phyloP scores from a whole-genome alignment of 2,797 vertebrate species.

The Ctenopoma kingsleyae region DNA sequence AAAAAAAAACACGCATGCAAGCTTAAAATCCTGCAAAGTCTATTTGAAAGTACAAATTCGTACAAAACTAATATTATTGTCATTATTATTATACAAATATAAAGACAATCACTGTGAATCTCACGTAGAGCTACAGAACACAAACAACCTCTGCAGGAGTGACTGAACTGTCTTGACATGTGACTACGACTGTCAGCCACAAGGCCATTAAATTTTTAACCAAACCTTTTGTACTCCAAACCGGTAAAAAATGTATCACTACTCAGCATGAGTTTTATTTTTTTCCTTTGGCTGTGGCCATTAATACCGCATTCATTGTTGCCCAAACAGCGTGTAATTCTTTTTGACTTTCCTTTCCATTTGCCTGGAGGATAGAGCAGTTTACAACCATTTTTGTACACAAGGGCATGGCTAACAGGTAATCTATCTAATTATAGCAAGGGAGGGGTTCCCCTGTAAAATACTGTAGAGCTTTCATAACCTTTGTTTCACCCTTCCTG shows the following conservation, averaged over 20 bases:
- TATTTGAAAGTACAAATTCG: background rate
- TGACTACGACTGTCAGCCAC: conserved; percentile 83
- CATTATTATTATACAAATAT: conserved; percentile 12
- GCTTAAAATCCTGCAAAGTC: background rate
- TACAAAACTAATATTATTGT: background rate
- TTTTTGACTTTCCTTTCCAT: conserved; percentile 93
- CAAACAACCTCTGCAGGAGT: conserved; percentile 35
- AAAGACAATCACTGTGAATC: conserved; percentile 3
- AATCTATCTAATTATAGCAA: conserved; percentile 98
- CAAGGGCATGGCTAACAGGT: conserved; percentile 94
- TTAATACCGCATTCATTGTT: conserved; percentile 87
- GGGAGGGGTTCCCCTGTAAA: conserved; percentile 92
- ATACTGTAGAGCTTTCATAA: conserved; percentile 93
- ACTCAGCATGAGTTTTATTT: conserved; percentile 78
- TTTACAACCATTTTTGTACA: conserved; percentile 92
- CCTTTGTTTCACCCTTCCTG: conserved; percentile 93
- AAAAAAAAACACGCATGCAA: background rate
- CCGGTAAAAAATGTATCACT: conserved; percentile 91
- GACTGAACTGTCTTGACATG: conserved; percentile 76
- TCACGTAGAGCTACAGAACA: conserved; percentile 30
- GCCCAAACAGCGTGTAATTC: conserved; percentile 91
- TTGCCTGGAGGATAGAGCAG: conserved; percentile 93
- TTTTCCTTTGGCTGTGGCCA: conserved; percentile 54
- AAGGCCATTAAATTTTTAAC: conserved; percentile 88
- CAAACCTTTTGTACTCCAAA: conserved; percentile 87